Evolutionary conservation across 1,140 invertebrate species (phyloP).

Genomic region (Pseudomyrmex pallidus): DNA sequence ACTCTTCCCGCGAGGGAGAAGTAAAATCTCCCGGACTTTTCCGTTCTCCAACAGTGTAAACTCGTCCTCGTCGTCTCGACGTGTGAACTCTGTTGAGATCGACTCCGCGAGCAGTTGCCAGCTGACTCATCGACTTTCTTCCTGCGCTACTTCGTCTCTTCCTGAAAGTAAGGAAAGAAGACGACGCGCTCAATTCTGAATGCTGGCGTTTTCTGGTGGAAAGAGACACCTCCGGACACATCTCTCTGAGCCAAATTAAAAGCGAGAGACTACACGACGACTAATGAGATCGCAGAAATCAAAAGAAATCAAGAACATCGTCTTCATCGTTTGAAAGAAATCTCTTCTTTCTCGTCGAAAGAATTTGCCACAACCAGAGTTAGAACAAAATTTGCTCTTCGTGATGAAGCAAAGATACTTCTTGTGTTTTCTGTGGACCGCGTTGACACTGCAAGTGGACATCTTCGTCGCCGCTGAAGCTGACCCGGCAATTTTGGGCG

Average conservation of each 20-base stretch:
- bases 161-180: conserved; percentile 20
- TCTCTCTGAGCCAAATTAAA: conserved; percentile 5
- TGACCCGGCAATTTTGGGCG: conserved; percentile 64
- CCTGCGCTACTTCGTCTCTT: conserved; percentile 18
- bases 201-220: background rate
- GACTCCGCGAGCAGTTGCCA: background rate
- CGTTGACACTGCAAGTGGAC: conserved; percentile 36
- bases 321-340: too few species aligned
- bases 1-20: conserved; percentile 68
- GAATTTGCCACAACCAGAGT: background rate
- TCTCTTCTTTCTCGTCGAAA: conserved; percentile 21
- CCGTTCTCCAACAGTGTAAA: conserved; percentile 78
- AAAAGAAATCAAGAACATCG: background rate
- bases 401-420: conserved; percentile 64
- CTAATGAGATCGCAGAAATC: conserved; percentile 17
- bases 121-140: background rate
- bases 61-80: conserved; percentile 65
- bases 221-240: background rate
- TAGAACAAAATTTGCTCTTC: conserved; percentile 35
- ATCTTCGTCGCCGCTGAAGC: conserved; percentile 62
- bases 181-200: background rate
- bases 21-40: conserved; percentile 80
- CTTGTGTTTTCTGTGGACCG: conserved; percentile 63
- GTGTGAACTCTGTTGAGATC: conserved; percentile 57
- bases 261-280: background rate